phyloP scores from a whole-genome alignment of 2,113 vertebrate species.

The Gobio gobio region DNA sequence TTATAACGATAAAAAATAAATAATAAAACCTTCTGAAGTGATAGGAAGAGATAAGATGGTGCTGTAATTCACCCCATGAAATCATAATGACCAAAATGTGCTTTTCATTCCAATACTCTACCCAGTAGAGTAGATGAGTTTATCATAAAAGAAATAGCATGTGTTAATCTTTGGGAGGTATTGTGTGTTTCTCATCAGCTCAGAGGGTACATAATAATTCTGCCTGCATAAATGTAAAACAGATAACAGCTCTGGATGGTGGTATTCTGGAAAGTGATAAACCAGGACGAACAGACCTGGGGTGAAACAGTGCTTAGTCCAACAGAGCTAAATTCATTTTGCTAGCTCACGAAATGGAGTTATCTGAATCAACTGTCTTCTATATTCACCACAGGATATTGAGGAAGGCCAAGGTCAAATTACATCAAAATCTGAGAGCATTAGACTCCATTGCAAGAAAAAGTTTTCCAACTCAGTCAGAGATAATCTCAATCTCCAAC shows the following conservation, averaged over 20 bases:
- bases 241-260: constrained; percentile 65
- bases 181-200: constrained; percentile 60
- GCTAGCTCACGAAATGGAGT: constrained; percentile 65
- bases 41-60: neutral
- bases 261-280: constrained; percentile 65
- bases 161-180: constrained; percentile 67
- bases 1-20: neutral
- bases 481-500: constrained; percentile 49
- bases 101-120: constrained; percentile 60
- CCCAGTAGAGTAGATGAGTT: constrained; percentile 55
- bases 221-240: constrained; percentile 71
- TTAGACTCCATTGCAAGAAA: constrained; percentile 52
- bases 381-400: constrained; percentile 66
- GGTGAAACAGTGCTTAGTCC: constrained; percentile 67
- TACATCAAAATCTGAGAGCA: constrained; percentile 61
- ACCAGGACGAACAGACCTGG: constrained; percentile 64
- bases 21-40: constrained; percentile 5
- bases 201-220: constrained; percentile 62
- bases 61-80: constrained; percentile 27
- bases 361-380: constrained; percentile 72
- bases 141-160: constrained; percentile 62
- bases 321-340: constrained; percentile 72
- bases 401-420: constrained; percentile 72
- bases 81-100: constrained; percentile 26
- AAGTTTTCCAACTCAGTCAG: constrained; percentile 48